Conservation (phyloP, 2,113 vertebrate genomes). For the Terrapene triunguis region DNA sequence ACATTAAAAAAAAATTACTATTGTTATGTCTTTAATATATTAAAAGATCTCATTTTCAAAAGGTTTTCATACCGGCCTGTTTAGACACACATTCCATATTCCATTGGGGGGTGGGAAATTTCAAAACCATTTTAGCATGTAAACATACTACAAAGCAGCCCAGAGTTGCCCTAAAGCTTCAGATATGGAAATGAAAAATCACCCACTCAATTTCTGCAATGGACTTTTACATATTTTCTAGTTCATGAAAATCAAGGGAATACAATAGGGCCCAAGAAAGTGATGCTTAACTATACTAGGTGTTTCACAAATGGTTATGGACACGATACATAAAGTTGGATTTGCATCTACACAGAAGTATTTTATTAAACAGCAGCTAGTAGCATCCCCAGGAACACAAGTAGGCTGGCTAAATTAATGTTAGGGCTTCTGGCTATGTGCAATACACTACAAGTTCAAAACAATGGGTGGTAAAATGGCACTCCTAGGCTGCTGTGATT, state of each 20-base stretch:
- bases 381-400: background rate
- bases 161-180: background rate
- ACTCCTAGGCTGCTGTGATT: no score
- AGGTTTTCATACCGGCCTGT: background rate
- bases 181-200: background rate
- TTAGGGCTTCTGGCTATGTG: accelerated
- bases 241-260: background rate
- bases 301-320: background rate
- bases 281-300: background rate
- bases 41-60: background rate
- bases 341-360: accelerated
- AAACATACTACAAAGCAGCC: background rate
- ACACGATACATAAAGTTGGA: accelerated
- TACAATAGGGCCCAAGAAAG: background rate
- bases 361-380: background rate
- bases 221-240: background rate
- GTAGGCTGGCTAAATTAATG: background rate
- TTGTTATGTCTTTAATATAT: background rate
- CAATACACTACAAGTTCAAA: background rate
- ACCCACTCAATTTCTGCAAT: background rate
- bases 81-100: background rate
- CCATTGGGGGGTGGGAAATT: accelerated
- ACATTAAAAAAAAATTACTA: accelerated
- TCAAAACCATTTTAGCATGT: background rate
- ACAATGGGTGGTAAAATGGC: background rate